These are phyloP conservation scores for Capromys pilorides DNA, from an alignment of 2,797 vertebrate species.

Conservation along the genomic window DNA sequence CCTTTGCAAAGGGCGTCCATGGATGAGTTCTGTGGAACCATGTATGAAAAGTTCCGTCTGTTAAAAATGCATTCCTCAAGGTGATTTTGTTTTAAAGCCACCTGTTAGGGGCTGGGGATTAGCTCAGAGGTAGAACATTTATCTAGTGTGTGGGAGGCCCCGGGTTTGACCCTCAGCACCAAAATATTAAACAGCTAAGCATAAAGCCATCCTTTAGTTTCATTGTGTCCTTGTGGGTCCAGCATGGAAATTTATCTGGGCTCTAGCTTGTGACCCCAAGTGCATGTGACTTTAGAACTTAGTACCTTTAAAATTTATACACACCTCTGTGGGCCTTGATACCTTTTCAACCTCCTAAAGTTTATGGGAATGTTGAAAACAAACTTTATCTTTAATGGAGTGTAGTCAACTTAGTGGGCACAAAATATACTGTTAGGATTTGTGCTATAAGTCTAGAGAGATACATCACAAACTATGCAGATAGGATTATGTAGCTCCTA, in stretches of 20 bases:
- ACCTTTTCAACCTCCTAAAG: conserved; percentile 6
- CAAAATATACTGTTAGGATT: conserved; percentile 37
- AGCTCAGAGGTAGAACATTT: background rate
- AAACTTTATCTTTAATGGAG: conserved; percentile 33
- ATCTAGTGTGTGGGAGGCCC: background rate
- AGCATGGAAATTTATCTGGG: background rate
- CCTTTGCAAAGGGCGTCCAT: conserved; percentile 76
- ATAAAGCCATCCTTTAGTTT: background rate
- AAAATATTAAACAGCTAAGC: background rate
- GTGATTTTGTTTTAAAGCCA: conserved; percentile 58
- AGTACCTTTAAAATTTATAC: background rate
- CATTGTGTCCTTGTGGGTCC: background rate
- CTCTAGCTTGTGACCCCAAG: background rate
- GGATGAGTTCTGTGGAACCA: conserved; percentile 71
- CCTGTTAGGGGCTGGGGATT: background rate
- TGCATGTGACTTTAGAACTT: background rate
- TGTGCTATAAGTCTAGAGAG: conserved; percentile 12
- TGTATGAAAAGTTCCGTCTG: conserved; percentile 67
- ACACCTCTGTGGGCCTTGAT: background rate
- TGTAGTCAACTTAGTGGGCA: background rate
- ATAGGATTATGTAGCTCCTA: conserved; percentile 9
- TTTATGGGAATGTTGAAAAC: conserved; percentile 42
- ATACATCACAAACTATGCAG: conserved; percentile 27
- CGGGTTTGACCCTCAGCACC: background rate
- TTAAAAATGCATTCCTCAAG: conserved; percentile 66